Percentiles rank a stretch among this genome's conserved stretches.
phyloP scores from a whole-genome alignment of 2,888 invertebrate genomes.

The Pandemis cinnamomeana region DNA sequence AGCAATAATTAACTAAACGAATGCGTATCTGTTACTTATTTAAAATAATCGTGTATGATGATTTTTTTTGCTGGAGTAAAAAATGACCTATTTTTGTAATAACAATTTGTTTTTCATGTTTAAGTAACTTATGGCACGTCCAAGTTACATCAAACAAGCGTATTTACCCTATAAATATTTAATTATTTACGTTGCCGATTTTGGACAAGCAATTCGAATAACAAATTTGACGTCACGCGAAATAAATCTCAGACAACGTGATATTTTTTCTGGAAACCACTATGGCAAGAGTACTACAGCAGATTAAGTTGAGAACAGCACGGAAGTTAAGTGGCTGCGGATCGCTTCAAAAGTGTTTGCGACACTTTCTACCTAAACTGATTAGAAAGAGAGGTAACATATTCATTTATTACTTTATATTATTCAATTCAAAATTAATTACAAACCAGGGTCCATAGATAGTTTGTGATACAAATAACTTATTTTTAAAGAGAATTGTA shows the following conservation, averaged over 20 bases:
- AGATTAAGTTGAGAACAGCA: slow-evolving; percentile 3
- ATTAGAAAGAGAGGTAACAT: neutral
- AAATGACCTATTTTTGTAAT: too few species aligned
- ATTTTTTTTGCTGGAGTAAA: too few species aligned
- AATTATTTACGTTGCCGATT: slow-evolving; percentile 4
- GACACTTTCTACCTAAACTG: neutral
- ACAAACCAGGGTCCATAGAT: too few species aligned
- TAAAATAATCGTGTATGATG: too few species aligned
- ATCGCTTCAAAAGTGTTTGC: neutral
- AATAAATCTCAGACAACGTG: slow-evolving; percentile 27
- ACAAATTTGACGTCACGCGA: slow-evolving; percentile 22
- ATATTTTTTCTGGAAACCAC: slow-evolving; percentile 9
- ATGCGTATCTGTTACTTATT: too few species aligned
- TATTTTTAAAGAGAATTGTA: too few species aligned
- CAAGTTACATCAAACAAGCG: slow-evolving; percentile 1
- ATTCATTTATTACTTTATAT: too few species aligned
- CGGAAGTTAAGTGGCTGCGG: neutral
- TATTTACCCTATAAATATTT: neutral
- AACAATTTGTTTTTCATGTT: too few species aligned
- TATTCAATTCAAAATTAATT: too few species aligned
- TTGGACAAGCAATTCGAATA: slow-evolving; percentile 9
- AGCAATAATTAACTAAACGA: too few species aligned
- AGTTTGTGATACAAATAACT: too few species aligned
- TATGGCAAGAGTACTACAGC: slow-evolving; percentile 5
- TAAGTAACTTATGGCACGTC: too few species aligned